These are phyloP conservation scores for Hemicentrotus pulcherrimus DNA, from an alignment of 35 echinoderm and acorn worm genomes.

Conservation along the genomic window DNA sequence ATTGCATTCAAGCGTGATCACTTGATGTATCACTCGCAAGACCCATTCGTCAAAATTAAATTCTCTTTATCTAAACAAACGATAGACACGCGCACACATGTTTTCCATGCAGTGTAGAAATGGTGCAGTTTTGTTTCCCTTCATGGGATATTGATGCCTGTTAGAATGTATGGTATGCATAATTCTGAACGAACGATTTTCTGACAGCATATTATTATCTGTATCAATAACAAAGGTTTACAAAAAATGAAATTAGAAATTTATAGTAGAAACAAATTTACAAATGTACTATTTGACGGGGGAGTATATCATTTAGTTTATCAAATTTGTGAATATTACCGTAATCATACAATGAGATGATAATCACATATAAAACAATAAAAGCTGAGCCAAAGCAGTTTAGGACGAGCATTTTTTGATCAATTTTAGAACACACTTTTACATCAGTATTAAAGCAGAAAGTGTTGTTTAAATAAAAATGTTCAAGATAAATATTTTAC, in stretches of 20 bases:
- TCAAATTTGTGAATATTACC: too few species aligned
- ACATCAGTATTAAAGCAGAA: too few species aligned
- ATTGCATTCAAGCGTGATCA: not conserved
- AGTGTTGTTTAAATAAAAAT: too few species aligned
- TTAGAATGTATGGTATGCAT: constrained; percentile 12
- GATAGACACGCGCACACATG: constrained; percentile 21
- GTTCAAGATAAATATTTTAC: too few species aligned
- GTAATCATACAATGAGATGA: too few species aligned
- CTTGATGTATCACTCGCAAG: constrained; percentile 4
- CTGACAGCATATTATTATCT: not conserved
- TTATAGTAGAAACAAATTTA: not conserved
- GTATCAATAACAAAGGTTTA: not conserved
- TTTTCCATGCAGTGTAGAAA: not conserved
- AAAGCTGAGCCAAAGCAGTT: too few species aligned
- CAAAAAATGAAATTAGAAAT: not conserved
- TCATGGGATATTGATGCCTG: not conserved
- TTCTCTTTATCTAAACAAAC: constrained; percentile 47
- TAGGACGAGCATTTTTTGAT: too few species aligned
- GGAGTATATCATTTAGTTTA: too few species aligned
- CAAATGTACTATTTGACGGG: too few species aligned
- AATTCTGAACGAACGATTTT: not conserved
- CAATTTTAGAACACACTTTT: too few species aligned
- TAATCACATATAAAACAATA: too few species aligned
- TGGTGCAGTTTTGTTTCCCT: not conserved
- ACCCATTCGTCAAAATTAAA: constrained; percentile 44